phyloP scores from a whole-genome alignment of 2,888 invertebrate genomes.

The Xestia ashworthii region DNA sequence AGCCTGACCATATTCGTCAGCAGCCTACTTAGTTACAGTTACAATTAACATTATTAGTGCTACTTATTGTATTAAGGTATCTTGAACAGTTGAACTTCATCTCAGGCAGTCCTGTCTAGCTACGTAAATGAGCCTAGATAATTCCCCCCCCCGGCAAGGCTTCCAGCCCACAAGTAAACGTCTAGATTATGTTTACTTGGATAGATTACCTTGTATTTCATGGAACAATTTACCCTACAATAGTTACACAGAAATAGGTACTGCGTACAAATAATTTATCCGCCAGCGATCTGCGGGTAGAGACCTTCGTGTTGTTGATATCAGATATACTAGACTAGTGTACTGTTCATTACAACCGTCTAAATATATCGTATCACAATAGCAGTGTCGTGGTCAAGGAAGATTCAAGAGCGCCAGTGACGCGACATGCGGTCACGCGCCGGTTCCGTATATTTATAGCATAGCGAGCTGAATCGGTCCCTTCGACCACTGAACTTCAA shows the following conservation, averaged over 20 bases:
- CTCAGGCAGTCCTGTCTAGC: slow-evolving; percentile 5
- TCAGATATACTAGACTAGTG: slow-evolving; percentile 56
- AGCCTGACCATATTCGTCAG: slow-evolving; percentile 4
- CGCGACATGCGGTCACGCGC: slow-evolving; percentile 83
- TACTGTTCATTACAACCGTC: slow-evolving; percentile 78
- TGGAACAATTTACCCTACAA: slow-evolving; percentile 9
- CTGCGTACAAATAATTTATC: slow-evolving; percentile 18
- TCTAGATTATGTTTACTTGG: background rate
- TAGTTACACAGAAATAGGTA: slow-evolving; percentile 2
- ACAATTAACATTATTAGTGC: slow-evolving; percentile 17
- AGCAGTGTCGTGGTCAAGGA: slow-evolving; percentile 88
- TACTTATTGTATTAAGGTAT: background rate
- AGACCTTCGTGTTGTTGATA: slow-evolving; percentile 58
- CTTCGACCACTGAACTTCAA: slow-evolving; percentile 75
- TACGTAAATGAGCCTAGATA: background rate
- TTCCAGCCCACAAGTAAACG: background rate
- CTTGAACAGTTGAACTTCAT: slow-evolving; percentile 5
- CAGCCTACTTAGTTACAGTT: background rate
- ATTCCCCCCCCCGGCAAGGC: background rate
- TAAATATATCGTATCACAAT: slow-evolving; percentile 89
- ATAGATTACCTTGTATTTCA: slow-evolving; percentile 7
- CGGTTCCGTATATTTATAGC: slow-evolving; percentile 81
- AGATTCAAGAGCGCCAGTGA: slow-evolving; percentile 85
- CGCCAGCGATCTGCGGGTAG: slow-evolving; percentile 17
- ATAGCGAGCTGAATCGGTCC: slow-evolving; percentile 73